These are phyloP conservation scores for Eristalinus aeneus DNA, from an alignment of 2,888 invertebrate genomes.

Conservation along the genomic window DNA sequence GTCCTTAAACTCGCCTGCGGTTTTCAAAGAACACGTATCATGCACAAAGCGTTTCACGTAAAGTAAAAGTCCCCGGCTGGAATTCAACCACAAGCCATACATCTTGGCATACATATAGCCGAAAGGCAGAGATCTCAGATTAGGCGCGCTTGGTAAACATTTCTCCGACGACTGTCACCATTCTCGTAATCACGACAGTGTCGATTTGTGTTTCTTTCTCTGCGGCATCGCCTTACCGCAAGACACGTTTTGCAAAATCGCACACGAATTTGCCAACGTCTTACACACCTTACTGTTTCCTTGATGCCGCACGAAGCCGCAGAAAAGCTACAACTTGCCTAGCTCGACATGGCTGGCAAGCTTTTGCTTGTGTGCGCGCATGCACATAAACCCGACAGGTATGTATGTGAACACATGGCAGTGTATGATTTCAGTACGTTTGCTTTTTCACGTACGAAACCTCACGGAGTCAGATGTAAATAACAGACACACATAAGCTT, in stretches of 20 bases:
- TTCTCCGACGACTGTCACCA: background rate
- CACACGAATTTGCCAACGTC: background rate
- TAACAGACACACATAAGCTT: conserved; percentile 24
- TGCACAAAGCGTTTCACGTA: background rate
- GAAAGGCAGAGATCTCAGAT: background rate
- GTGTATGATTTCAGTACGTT: background rate
- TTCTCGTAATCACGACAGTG: background rate
- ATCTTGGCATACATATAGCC: background rate
- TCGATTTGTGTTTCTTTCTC: background rate
- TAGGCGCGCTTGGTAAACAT: background rate
- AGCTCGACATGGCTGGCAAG: background rate
- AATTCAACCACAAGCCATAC: background rate
- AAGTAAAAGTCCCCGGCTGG: background rate
- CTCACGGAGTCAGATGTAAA: conserved; percentile 4
- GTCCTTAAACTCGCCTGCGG: background rate
- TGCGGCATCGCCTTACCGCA: background rate
- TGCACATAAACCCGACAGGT: background rate
- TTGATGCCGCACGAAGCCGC: background rate
- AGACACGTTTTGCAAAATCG: background rate
- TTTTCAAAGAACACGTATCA: background rate
- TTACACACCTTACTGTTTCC: background rate
- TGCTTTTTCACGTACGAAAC: conserved; percentile 6
- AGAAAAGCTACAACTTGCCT: background rate
- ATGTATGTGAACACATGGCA: background rate
- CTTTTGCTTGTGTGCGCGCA: background rate